These are phyloP conservation scores for Atopsyche davidsoni DNA, from an alignment of 1,140 invertebrate genomes.

Conservation along the genomic window DNA sequence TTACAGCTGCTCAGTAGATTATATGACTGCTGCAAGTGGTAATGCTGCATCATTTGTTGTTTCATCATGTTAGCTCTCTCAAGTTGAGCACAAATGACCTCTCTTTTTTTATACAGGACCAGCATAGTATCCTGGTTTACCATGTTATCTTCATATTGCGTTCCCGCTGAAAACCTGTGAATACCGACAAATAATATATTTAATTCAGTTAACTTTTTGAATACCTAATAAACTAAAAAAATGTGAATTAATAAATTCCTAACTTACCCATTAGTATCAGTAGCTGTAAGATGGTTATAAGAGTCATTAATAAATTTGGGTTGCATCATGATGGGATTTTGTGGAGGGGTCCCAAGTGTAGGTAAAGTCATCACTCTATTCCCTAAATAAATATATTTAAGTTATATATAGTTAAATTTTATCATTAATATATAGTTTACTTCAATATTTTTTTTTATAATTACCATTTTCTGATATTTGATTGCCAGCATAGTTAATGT, in stretches of 20 bases:
- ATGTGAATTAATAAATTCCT: too few species aligned
- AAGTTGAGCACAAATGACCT: slow-evolving; percentile 61
- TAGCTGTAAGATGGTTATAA: not conserved
- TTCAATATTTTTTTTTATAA: too few species aligned
- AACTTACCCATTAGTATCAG: slow-evolving; percentile 13
- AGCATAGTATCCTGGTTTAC: slow-evolving; percentile 31
- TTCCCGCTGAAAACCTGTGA: not conserved
- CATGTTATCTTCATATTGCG: not conserved
- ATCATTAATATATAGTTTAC: too few species aligned
- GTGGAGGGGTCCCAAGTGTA: not conserved
- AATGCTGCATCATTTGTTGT: slow-evolving; percentile 41
- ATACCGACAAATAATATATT: not conserved
- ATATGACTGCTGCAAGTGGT: slow-evolving; percentile 25
- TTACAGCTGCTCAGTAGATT: slow-evolving; percentile 11
- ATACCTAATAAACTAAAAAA: too few species aligned
- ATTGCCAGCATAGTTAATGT: too few species aligned
- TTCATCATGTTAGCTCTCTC: slow-evolving; percentile 55
- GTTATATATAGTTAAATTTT: too few species aligned
- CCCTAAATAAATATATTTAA: too few species aligned
- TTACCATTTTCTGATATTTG: too few species aligned
- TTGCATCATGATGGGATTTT: not conserved
- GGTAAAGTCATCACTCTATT: not conserved
- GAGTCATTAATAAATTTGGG: not conserved
- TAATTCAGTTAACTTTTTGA: too few species aligned
- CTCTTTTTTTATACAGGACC: slow-evolving; percentile 59